phyloP scores from a whole-genome alignment of 2,797 vertebrate genomes.

The Coregonus sp. region DNA sequence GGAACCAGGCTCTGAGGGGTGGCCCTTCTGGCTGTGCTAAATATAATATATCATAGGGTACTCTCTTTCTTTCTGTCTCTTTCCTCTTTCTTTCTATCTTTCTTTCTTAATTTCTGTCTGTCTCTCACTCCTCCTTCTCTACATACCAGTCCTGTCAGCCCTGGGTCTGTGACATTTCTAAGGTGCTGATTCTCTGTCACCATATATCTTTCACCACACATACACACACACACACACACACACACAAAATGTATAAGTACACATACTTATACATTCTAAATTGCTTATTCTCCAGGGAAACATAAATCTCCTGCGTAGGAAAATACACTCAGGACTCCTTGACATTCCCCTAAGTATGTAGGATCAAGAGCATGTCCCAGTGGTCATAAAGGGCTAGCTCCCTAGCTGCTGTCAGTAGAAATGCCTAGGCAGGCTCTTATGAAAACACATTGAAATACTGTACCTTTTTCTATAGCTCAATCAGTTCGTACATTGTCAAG shows the following conservation, averaged over 20 bases:
- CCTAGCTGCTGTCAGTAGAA: neutral
- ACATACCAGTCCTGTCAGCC: neutral
- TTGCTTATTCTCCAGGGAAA: neutral
- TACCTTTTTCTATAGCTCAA: neutral
- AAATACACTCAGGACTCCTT: neutral
- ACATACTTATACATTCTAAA: neutral
- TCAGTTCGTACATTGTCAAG: too few species aligned
- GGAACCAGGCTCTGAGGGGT: too few species aligned
- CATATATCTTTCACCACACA: neutral
- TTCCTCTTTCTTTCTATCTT: neutral
- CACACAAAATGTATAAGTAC: neutral
- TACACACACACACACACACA: neutral
- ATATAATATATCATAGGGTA: neutral
- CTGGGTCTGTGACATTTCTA: neutral
- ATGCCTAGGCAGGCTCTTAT: neutral
- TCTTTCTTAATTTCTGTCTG: neutral
- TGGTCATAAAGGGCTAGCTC: neutral
- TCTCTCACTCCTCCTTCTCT: neutral
- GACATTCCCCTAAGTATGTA: neutral
- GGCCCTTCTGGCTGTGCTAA: neutral
- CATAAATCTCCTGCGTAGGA: neutral
- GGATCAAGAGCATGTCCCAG: neutral
- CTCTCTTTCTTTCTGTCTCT: neutral
- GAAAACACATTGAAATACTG: neutral
- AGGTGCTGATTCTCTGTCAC: neutral